Evolutionary conservation across 2,113 vertebrate genomes (phyloP).

Genomic region (Dicerorhinus sumatrensis): DNA sequence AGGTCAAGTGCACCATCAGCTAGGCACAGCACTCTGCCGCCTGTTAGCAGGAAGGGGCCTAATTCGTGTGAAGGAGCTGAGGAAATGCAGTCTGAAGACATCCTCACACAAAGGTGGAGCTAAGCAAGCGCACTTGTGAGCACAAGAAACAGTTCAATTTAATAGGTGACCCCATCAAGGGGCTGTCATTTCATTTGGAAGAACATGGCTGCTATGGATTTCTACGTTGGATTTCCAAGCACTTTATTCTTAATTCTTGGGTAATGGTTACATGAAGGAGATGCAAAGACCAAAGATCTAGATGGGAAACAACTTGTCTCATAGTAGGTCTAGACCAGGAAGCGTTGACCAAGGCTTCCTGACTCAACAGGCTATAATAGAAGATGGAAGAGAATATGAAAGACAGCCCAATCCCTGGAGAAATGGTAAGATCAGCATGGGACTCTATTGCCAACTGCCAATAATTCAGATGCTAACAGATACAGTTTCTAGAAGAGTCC

Average conservation of each 20-base stretch:
- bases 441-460: background rate
- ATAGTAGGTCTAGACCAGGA: background rate
- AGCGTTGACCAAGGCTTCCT: background rate
- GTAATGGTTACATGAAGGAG: background rate
- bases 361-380: background rate
- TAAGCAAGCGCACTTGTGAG: background rate
- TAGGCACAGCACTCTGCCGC: accelerated
- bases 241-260: background rate
- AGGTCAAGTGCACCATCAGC: background rate
- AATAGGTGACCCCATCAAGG: background rate
- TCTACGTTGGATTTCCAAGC: background rate
- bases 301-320: background rate
- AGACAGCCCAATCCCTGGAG: background rate
- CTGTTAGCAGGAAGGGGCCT: background rate
- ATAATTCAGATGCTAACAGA: background rate
- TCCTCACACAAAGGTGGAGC: background rate
- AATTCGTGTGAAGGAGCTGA: background rate
- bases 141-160: background rate
- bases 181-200: background rate
- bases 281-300: background rate
- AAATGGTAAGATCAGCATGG: background rate
- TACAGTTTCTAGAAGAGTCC: background rate
- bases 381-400: background rate
- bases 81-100: background rate
- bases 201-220: background rate